Evolutionary conservation across 2,113 vertebrate species (phyloP).

Genomic region (Neolamprologus kungweensis): DNA sequence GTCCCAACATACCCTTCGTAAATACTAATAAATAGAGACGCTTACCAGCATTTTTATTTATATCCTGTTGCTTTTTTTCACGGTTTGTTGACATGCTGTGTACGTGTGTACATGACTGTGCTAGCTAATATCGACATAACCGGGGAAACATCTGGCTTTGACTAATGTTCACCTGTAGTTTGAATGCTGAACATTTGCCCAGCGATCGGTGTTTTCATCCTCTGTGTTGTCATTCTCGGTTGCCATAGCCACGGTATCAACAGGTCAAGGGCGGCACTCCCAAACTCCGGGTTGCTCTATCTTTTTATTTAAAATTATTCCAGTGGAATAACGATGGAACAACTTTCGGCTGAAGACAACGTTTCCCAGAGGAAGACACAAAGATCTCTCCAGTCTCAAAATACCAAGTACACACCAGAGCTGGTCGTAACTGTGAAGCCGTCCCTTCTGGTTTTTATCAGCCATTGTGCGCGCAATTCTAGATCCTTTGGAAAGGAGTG

Average conservation of each 20-base stretch:
- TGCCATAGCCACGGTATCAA: background rate
- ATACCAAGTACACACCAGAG: fast-evolving
- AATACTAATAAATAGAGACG: fast-evolving
- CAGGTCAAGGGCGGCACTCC: background rate
- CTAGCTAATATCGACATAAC: background rate
- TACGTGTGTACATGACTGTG: fast-evolving
- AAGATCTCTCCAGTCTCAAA: background rate
- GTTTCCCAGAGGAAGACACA: background rate
- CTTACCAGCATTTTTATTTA: background rate
- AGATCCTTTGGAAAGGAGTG: background rate
- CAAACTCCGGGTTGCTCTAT: fast-evolving
- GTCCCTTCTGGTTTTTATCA: fast-evolving
- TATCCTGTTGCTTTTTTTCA: fast-evolving
- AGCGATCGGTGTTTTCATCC: background rate
- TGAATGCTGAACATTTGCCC: background rate
- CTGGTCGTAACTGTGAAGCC: background rate
- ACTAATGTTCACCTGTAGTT: background rate
- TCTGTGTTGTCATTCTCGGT: background rate
- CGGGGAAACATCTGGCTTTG: background rate
- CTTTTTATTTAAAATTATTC: background rate
- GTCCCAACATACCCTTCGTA: background rate
- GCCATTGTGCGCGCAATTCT: fast-evolving
- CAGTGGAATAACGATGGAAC: background rate
- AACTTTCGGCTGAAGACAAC: fast-evolving
- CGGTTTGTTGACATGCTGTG: background rate